Percentiles rank a stretch among this genome's conserved stretches.
phyloP scores from a whole-genome alignment of 53 echinoderm and acorn worm species.

The Luidia sarsii region DNA sequence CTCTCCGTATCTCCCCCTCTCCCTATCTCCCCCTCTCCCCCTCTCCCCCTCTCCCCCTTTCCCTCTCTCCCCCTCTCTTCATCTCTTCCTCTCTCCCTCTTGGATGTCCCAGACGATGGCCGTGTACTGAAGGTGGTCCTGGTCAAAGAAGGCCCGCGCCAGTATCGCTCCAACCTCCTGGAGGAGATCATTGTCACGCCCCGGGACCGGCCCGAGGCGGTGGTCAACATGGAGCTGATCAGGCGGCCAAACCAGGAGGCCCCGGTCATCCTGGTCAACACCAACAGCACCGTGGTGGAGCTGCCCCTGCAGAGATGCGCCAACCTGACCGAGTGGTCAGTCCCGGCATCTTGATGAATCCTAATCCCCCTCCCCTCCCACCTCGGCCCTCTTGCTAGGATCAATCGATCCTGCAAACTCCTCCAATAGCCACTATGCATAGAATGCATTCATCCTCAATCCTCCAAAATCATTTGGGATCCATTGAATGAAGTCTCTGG shows the following conservation, averaged over 20 bases:
- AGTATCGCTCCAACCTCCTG: slow-evolving; percentile 71
- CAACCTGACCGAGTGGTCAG: slow-evolving; percentile 74
- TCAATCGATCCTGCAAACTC: too few relatives aligned
- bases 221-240: slow-evolving; percentile 81
- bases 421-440: too few relatives aligned
- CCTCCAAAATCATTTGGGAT: too few relatives aligned
- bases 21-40: too few relatives aligned
- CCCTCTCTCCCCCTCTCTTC: not conserved
- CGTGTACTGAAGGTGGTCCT: slow-evolving; percentile 81
- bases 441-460: too few relatives aligned
- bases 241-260: slow-evolving; percentile 33
- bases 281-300: slow-evolving; percentile 83
- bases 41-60: not conserved
- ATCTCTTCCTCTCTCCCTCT: not conserved
- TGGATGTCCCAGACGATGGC: slow-evolving; percentile 71
- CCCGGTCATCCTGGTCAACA: slow-evolving; percentile 73
- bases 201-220: slow-evolving; percentile 60
- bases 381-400: too few relatives aligned
- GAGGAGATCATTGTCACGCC: slow-evolving; percentile 80
- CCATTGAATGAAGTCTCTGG: too few relatives aligned
- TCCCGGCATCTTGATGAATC: not conserved
- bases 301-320: slow-evolving; percentile 79
- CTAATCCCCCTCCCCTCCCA: not conserved
- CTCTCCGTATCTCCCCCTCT: too few relatives aligned
- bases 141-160: slow-evolving; percentile 50